Evolutionary conservation across 1,140 invertebrate species (phyloP), one percentile per base, ranked within the genome.

Genomic region (Saxidomus purpurata): DNA sequence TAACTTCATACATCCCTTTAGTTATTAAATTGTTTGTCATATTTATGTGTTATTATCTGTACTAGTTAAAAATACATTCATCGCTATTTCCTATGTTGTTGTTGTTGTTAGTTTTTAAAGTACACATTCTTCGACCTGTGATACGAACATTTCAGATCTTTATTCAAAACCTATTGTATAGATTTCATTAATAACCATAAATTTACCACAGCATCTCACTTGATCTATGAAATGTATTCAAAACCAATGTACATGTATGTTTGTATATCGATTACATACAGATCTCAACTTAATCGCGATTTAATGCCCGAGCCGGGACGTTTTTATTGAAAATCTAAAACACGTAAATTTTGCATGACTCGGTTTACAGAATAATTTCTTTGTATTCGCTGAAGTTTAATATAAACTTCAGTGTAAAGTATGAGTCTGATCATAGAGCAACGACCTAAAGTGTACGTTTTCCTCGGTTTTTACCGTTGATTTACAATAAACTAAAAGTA

Each of bases 231-330:
- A 1, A 63, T 63, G 4, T 4, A 63, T 63, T 63, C 59, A 28
- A 28, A 63, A 28, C 28, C 59, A 28, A n/a, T 19, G 4, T 63
- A 63, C 59, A 63, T 63, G 25, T 63, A 63, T 63, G 28, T 63
- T 25, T 63, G 25, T 63, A 63, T 63, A 63, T 63, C 59, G 59
- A 63, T 63, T 63, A 28, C n/a, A 28, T 63, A 63, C 59, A 15
- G 59, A 63, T 63, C 25, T 63, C 8, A 11, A 8, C n/a, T 63
- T 63, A 28, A 63, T 63, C 59, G 25, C 25, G 28, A 63, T 25
- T 63, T 63, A 63, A 63, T 63, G 59, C 4, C n/a, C 9, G 15
- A 63, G 28, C 19, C n/a, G 43, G 1, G 6, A 15, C 59, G 25
- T 63, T 63, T 55, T 55, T 28, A 28, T 63, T 25, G 25, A 63